Percentiles rank a stretch among this genome's conserved stretches.
phyloP scores from a whole-genome alignment of 1,140 invertebrate species.

The Aphis gossypii region DNA sequence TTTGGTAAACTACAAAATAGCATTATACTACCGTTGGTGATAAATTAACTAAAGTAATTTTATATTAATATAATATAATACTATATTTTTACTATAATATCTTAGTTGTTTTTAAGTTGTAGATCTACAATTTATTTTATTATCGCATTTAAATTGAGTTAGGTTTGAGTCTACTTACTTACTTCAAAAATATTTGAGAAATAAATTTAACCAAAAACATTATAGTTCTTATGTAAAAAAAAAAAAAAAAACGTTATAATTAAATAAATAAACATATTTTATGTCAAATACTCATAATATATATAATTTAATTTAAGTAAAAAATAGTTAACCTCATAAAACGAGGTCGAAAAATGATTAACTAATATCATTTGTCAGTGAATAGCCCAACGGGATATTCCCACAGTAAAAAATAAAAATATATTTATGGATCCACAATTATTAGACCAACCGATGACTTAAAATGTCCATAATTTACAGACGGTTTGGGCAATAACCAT shows the following conservation, averaged over 20 bases:
- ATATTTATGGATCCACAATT: not conserved
- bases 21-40: too few species aligned
- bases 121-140: too few species aligned
- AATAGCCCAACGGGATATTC: slow-evolving; percentile 13
- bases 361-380: not conserved
- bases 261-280: not conserved
- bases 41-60: not conserved
- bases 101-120: too few species aligned
- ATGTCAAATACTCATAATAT: not conserved
- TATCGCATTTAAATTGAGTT: too few species aligned
- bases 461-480: not conserved
- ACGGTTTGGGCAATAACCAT: not conserved
- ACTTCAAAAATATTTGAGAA: too few species aligned
- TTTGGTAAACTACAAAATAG: too few species aligned
- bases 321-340: not conserved
- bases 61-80: not conserved
- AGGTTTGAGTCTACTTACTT: too few species aligned
- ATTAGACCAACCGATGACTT: not conserved
- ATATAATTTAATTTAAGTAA: not conserved
- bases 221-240: not conserved
- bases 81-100: too few species aligned
- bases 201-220: too few species aligned
- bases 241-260: not conserved
- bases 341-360: not conserved
- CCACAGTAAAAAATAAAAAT: not conserved